Percentiles rank a stretch among this genome's conserved stretches.
Conservation (phyloP, 2,888 invertebrate genomes). For the Gryllus longicercus region DNA sequence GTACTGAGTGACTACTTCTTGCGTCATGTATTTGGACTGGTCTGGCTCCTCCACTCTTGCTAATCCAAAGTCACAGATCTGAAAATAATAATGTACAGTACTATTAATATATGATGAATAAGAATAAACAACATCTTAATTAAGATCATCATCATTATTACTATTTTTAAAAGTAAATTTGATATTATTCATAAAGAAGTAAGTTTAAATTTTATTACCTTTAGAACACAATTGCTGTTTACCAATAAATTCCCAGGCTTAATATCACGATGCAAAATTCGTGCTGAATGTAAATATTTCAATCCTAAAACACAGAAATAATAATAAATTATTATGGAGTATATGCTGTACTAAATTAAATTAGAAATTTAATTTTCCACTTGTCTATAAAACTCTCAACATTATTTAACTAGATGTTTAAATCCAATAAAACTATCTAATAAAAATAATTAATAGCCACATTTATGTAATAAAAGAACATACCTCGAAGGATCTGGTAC, state of each 20-base stretch:
- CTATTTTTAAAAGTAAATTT: too few relatives aligned
- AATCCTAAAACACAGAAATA: conserved; percentile 60
- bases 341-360: too few relatives aligned
- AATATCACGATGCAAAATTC: conserved; percentile 97
- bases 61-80: conserved; percentile 99
- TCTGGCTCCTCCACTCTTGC: conserved; percentile 97
- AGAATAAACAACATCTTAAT: too few relatives aligned
- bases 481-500: conserved; percentile 98
- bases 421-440: too few relatives aligned
- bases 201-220: conserved; percentile 54
- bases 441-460: neutral
- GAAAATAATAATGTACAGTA: conserved; percentile 30
- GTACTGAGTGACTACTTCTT: conserved; percentile 99
- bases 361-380: conserved; percentile 19
- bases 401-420: too few relatives aligned
- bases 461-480: conserved; percentile 45
- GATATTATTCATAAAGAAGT: too few relatives aligned
- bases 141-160: too few relatives aligned
- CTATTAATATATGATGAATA: too few relatives aligned
- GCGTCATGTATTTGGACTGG: conserved; percentile 93
- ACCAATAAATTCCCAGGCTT: conserved; percentile 98
- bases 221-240: conserved; percentile 98
- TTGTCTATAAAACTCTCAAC: neutral
- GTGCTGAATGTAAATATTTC: conserved; percentile 97
- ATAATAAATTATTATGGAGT: too few relatives aligned